Percentiles rank a stretch among this genome's conserved stretches.
These are phyloP conservation scores for Dermochelys coriacea DNA, from an alignment of 2,797 vertebrate species.

Conservation along the genomic window DNA sequence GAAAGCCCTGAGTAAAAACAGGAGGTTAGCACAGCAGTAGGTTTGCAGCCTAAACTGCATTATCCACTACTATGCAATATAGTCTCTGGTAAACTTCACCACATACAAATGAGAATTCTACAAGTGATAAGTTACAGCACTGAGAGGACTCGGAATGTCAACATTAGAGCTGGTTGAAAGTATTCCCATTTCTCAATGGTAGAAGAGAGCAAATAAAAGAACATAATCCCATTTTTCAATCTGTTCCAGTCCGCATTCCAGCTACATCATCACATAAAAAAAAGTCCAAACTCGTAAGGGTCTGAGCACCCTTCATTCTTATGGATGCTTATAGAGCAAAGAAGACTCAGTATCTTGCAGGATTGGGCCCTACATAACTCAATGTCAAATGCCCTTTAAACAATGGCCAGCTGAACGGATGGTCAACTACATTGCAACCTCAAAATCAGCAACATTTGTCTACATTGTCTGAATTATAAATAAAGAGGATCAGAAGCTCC, in stretches of 20 bases:
- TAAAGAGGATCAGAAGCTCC: slow-evolving; percentile 23
- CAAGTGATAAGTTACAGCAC: neutral
- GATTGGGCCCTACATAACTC: neutral
- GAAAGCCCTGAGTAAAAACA: neutral
- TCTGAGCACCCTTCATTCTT: slow-evolving; percentile 29
- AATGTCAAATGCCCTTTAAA: slow-evolving; percentile 1
- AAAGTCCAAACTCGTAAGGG: neutral
- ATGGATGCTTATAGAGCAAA: slow-evolving; percentile 32
- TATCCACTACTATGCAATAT: neutral
- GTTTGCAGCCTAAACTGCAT: neutral
- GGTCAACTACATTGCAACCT: neutral
- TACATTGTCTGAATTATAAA: slow-evolving; percentile 17
- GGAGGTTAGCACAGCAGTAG: rapidly evolving
- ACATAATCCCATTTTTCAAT: neutral
- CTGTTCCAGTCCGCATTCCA: neutral
- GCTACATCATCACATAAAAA: neutral
- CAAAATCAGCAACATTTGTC: slow-evolving; percentile 22
- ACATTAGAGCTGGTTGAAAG: neutral
- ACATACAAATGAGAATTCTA: neutral
- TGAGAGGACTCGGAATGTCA: neutral
- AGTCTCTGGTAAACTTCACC: neutral
- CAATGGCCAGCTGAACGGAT: neutral
- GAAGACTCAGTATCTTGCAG: neutral
- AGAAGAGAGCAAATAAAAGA: neutral
- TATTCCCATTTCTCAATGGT: neutral